Evolutionary conservation across 1,140 invertebrate species (phyloP).

Genomic region (Neotoxoptera formosana): DNA sequence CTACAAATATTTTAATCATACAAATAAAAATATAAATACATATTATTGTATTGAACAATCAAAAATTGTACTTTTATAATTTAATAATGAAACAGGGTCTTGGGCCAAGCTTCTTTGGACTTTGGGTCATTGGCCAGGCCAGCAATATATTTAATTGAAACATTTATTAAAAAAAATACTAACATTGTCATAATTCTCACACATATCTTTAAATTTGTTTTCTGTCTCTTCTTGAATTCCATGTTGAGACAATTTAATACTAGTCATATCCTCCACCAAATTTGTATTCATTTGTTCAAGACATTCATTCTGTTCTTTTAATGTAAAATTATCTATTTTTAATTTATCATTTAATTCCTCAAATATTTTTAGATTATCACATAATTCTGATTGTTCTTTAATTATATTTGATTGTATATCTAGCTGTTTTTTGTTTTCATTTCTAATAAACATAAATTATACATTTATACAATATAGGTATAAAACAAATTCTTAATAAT

Average conservation of each 20-base stretch:
- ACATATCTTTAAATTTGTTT: conserved; percentile 32
- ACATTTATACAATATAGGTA: neutral
- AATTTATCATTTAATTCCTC: conserved; percentile 21
- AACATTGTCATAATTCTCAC: conserved; percentile 35
- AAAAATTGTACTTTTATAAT: neutral
- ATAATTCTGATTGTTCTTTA: neutral
- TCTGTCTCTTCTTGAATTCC: neutral
- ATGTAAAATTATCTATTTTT: conserved; percentile 21
- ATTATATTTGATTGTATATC: neutral
- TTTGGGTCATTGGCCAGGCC: no score
- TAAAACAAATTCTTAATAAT: neutral
- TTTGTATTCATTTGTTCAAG: conserved; percentile 25
- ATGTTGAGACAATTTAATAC: neutral
- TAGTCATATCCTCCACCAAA: conserved; percentile 13
- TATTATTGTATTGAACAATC: neutral
- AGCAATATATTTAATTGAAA: neutral
- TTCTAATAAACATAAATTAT: conserved; percentile 17
- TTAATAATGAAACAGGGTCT: no score
- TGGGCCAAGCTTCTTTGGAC: no score
- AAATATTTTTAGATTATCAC: neutral
- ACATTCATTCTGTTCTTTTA: conserved; percentile 27
- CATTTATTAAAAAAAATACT: neutral
- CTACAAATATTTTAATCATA: neutral
- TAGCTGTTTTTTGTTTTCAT: conserved; percentile 1
- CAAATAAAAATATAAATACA: neutral